These are phyloP conservation scores for Hippocampus zosterae DNA, from an alignment of 2,113 vertebrate species.

Conservation along the genomic window DNA sequence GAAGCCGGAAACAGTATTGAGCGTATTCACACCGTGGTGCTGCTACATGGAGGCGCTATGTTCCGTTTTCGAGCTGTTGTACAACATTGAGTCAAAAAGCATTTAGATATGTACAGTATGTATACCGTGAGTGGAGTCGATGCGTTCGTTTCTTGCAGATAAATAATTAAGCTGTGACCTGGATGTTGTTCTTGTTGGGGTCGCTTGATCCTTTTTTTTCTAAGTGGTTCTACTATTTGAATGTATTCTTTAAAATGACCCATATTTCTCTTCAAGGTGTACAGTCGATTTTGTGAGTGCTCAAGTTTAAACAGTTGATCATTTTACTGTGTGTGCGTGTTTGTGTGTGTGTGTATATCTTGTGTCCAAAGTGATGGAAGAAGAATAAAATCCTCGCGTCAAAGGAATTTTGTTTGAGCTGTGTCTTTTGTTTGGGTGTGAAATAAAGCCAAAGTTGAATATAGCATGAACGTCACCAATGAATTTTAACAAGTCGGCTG, in stretches of 20 bases:
- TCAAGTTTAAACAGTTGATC: slow-evolving; percentile 45
- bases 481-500: too few relatives aligned
- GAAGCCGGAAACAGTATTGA: slow-evolving; percentile 1
- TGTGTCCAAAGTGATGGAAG: slow-evolving; percentile 50
- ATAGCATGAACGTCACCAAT: neutral
- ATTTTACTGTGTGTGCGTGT: neutral
- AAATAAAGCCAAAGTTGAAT: slow-evolving; percentile 18
- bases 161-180: slow-evolving; percentile 40
- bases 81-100: slow-evolving; percentile 7
- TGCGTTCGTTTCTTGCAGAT: slow-evolving; percentile 27
- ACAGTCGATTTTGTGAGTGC: slow-evolving; percentile 42
- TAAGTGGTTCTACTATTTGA: slow-evolving; percentile 53
- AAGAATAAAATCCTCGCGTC: slow-evolving; percentile 56
- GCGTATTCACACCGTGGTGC: slow-evolving; percentile 5
- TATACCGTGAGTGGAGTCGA: slow-evolving; percentile 11
- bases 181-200: slow-evolving; percentile 44
- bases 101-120: slow-evolving; percentile 4
- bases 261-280: slow-evolving; percentile 34
- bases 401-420: slow-evolving; percentile 14
- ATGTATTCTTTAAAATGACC: slow-evolving; percentile 54
- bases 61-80: slow-evolving; percentile 2
- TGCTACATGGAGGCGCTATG: slow-evolving; percentile 4
- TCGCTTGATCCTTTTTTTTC: slow-evolving; percentile 34
- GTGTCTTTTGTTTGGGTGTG: slow-evolving; percentile 22
- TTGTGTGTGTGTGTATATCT: slow-evolving; percentile 17